Percentiles rank a stretch among this genome's conserved stretches.
Evolutionary conservation across 2,888 invertebrate species (phyloP).

Genomic region (Adineta ricciae): DNA sequence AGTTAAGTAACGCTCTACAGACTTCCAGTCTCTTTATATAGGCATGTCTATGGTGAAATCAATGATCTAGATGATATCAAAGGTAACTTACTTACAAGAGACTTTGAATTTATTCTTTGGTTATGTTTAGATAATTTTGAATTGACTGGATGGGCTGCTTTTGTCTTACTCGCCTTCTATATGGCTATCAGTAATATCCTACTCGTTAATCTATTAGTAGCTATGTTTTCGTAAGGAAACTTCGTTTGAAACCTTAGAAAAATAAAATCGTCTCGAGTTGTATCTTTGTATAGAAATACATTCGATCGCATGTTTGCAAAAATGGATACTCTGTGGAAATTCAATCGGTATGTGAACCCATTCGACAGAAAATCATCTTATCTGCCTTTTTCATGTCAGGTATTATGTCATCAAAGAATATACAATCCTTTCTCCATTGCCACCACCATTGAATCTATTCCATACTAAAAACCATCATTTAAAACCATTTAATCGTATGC

Average conservation of each 20-base stretch:
- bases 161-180: not conserved
- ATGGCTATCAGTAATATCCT: not conserved
- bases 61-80: not conserved
- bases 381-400: not conserved
- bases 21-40: not conserved
- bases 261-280: not conserved
- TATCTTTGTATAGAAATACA: not conserved
- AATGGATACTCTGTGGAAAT: not conserved
- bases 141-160: not conserved
- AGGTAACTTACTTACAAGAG: not conserved
- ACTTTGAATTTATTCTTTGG: too few relatives aligned
- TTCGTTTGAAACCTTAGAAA: too few relatives aligned
- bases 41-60: not conserved
- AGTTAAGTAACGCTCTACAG: not conserved
- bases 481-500: not conserved
- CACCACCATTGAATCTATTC: not conserved
- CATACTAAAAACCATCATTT: not conserved
- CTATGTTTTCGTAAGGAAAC: not conserved
- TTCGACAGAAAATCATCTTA: not conserved
- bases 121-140: not conserved
- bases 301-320: not conserved
- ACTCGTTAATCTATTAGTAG: not conserved
- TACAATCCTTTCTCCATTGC: not conserved
- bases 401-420: not conserved
- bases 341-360: not conserved